phyloP scores from a whole-genome alignment of 2,888 invertebrate species.

The Drosophila yooni region DNA sequence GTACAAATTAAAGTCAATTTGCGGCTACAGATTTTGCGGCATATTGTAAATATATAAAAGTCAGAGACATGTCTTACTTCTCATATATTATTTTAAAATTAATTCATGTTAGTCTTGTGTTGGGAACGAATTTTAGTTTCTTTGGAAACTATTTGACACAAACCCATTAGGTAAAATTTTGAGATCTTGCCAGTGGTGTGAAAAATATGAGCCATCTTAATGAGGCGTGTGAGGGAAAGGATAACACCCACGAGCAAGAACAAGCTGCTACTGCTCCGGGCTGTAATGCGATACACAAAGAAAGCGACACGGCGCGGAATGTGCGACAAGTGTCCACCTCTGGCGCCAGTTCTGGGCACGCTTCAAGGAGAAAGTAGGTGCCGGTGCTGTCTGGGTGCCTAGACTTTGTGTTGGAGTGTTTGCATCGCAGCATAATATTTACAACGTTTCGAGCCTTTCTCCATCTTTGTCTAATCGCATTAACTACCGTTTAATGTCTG shows the following conservation, averaged over 20 bases:
- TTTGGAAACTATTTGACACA: constrained; percentile 27
- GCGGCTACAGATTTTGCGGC: not conserved
- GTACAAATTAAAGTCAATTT: not conserved
- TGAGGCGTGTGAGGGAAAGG: constrained; percentile 64
- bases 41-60: not conserved
- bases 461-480: constrained; percentile 55
- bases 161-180: constrained; percentile 55
- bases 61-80: not conserved
- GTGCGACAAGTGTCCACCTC: constrained; percentile 77
- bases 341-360: constrained; percentile 72
- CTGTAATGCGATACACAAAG: constrained; percentile 69
- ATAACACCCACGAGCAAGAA: constrained; percentile 35
- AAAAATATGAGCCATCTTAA: constrained; percentile 73
- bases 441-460: constrained; percentile 43
- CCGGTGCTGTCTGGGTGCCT: constrained; percentile 20
- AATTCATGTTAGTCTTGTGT: not conserved
- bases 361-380: constrained; percentile 54
- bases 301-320: constrained; percentile 69
- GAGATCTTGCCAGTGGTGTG: constrained; percentile 54
- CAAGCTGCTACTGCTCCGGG: constrained; percentile 13
- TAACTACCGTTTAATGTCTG: constrained; percentile 80
- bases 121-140: constrained; percentile 19
- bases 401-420: constrained; percentile 8
- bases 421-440: constrained; percentile 55
- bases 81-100: not conserved